phyloP scores from a whole-genome alignment of 2,797 vertebrate species.

The Phylloscopus collybita region DNA sequence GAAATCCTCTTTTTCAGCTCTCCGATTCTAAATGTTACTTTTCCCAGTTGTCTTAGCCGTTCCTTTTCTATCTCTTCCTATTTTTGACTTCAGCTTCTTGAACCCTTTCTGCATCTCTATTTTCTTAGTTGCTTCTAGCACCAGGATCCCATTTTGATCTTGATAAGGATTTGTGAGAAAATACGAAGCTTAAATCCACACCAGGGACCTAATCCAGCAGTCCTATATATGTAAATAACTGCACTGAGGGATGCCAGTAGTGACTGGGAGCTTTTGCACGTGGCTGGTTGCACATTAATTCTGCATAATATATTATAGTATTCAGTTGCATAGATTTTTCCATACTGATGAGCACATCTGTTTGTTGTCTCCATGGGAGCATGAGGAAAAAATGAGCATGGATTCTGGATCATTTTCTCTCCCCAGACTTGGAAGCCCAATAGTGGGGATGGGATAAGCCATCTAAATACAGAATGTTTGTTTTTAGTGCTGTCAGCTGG shows the following conservation, averaged over 20 bases:
- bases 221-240: conserved; percentile 15
- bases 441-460: neutral
- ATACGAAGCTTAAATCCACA: neutral
- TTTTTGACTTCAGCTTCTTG: neutral
- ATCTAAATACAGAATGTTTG: neutral
- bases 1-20: conserved; percentile 3
- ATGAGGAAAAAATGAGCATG: neutral
- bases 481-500: neutral
- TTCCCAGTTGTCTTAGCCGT: neutral
- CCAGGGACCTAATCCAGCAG: neutral
- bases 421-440: neutral
- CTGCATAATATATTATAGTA: conserved; percentile 1
- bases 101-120: neutral
- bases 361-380: conserved; percentile 22
- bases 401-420: conserved; percentile 4
- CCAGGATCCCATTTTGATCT: neutral
- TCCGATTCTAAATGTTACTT: neutral
- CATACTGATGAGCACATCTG: conserved; percentile 31
- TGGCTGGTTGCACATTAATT: conserved; percentile 31
- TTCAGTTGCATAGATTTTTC: conserved; percentile 4
- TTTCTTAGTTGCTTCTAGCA: neutral
- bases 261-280: neutral
- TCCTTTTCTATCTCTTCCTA: neutral
- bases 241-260: neutral
- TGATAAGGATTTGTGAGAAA: neutral